A percentile compares a stretch with the other conserved stretches of the same genome.
Evolutionary conservation across 2,888 invertebrate genomes (phyloP).

Genomic region (Pterostichus madidus): DNA sequence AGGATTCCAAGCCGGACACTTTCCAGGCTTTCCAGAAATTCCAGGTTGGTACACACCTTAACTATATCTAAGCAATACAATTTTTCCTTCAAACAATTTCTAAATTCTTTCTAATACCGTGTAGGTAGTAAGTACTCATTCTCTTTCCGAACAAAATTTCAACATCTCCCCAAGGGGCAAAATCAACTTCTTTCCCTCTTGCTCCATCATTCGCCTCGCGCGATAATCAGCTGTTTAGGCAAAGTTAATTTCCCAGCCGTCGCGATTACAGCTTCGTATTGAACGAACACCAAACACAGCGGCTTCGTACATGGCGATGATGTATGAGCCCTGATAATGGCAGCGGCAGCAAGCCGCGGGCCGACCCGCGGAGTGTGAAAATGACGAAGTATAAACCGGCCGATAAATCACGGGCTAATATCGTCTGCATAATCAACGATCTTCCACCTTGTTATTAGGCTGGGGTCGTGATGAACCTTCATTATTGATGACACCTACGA

Average conservation of each 20-base stretch:
- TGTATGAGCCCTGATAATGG: constrained; percentile 61
- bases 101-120: too few species aligned
- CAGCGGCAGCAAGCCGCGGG: constrained; percentile 32
- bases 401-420: constrained; percentile 59
- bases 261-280: background rate
- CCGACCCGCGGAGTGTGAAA: constrained; percentile 61
- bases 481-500: background rate
- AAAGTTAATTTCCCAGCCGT: constrained; percentile 60
- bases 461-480: background rate
- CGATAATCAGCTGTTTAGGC: constrained; percentile 56
- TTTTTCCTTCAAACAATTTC: too few species aligned
- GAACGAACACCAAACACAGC: background rate
- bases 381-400: constrained; percentile 62
- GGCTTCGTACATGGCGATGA: constrained; percentile 35
- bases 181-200: background rate
- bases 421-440: constrained; percentile 52
- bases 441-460: constrained; percentile 12
- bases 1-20: too few species aligned
- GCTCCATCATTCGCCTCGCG: background rate
- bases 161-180: too few species aligned
- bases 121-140: too few species aligned
- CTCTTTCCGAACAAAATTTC: too few species aligned
- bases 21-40: too few species aligned
- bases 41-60: too few species aligned
- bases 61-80: too few species aligned